Conservation (phyloP, 2,888 invertebrate species). For the Diogma glabrata region DNA sequence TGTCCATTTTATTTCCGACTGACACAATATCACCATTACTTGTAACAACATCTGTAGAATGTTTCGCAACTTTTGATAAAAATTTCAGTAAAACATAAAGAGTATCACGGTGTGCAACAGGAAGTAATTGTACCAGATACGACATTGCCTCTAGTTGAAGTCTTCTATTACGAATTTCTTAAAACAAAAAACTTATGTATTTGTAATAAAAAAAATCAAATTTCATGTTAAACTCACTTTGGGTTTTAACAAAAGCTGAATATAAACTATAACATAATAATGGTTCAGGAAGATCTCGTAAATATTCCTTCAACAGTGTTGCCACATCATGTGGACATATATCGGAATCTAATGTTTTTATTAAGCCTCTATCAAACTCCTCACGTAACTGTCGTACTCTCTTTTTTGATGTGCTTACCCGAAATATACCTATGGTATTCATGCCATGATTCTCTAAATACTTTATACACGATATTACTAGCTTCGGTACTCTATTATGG, state of each 20-base stretch:
- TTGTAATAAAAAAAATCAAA: not conserved
- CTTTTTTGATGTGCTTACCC: conserved; percentile 86
- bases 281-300: conserved; percentile 86
- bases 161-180: conserved; percentile 72
- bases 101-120: conserved; percentile 81
- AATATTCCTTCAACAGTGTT: conserved; percentile 83
- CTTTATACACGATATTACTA: conserved; percentile 68
- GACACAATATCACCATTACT: conserved; percentile 24
- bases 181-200: conserved; percentile 19
- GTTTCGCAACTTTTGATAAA: conserved; percentile 45
- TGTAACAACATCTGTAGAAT: conserved; percentile 26
- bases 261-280: conserved; percentile 82
- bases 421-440: conserved; percentile 77
- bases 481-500: conserved; percentile 71
- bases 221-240: conserved; percentile 54
- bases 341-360: conserved; percentile 59
- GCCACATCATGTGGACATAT: conserved; percentile 91
- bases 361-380: conserved; percentile 76
- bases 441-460: conserved; percentile 74
- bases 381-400: conserved; percentile 84
- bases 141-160: conserved; percentile 74
- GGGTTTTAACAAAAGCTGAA: conserved; percentile 78
- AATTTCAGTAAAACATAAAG: conserved; percentile 64
- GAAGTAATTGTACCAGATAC: conserved; percentile 73
- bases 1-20: conserved; percentile 85